Conservation (phyloP, 2,113 vertebrate species). For the Rhipidura dahli region DNA sequence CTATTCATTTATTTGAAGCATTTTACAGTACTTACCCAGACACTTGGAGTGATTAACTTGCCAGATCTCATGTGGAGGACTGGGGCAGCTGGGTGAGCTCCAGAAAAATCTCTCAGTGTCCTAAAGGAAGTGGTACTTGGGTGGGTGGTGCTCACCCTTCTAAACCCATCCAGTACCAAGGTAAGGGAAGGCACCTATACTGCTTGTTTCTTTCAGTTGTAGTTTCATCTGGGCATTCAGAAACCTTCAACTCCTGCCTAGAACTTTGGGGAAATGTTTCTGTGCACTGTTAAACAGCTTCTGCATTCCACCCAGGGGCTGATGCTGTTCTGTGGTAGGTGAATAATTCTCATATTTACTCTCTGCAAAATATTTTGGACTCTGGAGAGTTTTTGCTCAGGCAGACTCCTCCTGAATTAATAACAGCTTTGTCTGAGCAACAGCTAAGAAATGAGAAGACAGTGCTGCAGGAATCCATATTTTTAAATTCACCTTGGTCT, state of each 20-base stretch:
- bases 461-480: background rate
- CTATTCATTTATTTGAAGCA: conserved; percentile 63
- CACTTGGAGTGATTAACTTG: conserved; percentile 8
- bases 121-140: background rate
- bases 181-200: background rate
- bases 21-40: conserved; percentile 66
- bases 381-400: conserved; percentile 1
- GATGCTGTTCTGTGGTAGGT: conserved; percentile 60
- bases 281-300: background rate
- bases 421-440: conserved; percentile 47
- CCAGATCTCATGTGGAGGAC: conserved; percentile 58
- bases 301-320: conserved; percentile 56
- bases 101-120: background rate
- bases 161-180: background rate
- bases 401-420: conserved; percentile 45
- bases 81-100: conserved; percentile 29
- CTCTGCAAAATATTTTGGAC: conserved; percentile 35
- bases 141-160: background rate
- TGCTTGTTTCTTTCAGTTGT: background rate
- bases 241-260: background rate
- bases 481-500: background rate
- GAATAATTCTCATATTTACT: conserved; percentile 47
- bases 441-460: background rate
- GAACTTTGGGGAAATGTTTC: background rate
- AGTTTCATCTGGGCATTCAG: background rate